Percentiles rank a stretch among this genome's conserved stretches.
phyloP scores from a whole-genome alignment of 2,888 invertebrate genomes.

The Lasioglossum pauxillum region DNA sequence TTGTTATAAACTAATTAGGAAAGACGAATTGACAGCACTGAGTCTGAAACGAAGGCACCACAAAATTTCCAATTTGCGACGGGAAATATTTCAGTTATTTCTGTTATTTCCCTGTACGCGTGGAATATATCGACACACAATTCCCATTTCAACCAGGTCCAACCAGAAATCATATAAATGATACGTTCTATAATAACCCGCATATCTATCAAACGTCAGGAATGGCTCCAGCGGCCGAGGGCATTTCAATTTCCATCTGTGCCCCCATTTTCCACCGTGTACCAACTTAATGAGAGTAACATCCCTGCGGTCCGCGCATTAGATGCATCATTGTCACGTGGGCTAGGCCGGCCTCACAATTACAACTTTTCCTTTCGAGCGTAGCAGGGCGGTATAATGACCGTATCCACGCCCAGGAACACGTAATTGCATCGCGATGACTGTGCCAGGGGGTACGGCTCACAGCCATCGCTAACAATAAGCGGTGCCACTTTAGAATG shows the following conservation, averaged over 20 bases:
- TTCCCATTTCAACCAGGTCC: conserved; percentile 1
- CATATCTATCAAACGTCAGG: not conserved
- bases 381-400: conserved; percentile 56
- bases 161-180: conserved; percentile 24
- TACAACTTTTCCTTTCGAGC: conserved; percentile 54
- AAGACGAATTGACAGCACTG: not conserved
- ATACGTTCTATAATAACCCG: not conserved
- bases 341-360: conserved; percentile 42
- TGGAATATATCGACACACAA: not conserved
- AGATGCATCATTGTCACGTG: conserved; percentile 55
- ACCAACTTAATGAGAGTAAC: conserved; percentile 41
- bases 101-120: not conserved
- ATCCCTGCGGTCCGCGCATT: conserved; percentile 31
- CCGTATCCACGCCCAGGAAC: conserved; percentile 53
- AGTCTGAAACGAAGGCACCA: no score
- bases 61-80: not conserved
- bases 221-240: conserved; percentile 38
- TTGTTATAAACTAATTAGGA: not conserved
- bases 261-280: conserved; percentile 23
- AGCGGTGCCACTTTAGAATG: conserved; percentile 19
- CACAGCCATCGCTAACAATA: conserved; percentile 32
- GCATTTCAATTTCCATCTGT: conserved; percentile 45
- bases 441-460: conserved; percentile 65
- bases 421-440: conserved; percentile 70
- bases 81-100: not conserved